Evolutionary conservation across 2,797 vertebrate species (phyloP), one percentile per base, ranked within the genome.

Genomic region (Tinamus major): DNA sequence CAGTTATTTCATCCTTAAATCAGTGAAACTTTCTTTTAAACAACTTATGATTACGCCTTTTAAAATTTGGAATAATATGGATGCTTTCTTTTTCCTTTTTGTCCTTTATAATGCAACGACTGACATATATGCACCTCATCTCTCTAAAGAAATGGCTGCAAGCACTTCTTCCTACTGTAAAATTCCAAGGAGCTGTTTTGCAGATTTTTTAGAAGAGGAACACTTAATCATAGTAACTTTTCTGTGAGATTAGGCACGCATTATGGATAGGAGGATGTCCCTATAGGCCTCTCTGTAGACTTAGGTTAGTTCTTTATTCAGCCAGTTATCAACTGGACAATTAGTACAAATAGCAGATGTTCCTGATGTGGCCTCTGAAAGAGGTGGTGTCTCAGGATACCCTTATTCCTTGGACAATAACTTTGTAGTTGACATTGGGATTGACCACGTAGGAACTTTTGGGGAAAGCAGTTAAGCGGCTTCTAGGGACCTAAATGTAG

Each of bases 11-110:
- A 44, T 95, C 10, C 31, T 92, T 87, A 81, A 70, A 68, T 74
- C 53, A 78, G 8, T 89, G 56, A 58, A 81, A 27, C 67, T 92
- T 92, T 78, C 53, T n/a, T 70, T 83, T 75, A 79, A 88, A 68
- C 85, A n/a, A 33, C 41, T 79, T 69, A 37, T 6, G 64, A 27
- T 64, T 39, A 12, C 39, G 61, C 49, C 2, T 2, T 29, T 85
- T 91, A 78, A 64, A 84, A 71, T 42, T 65, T 44, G 33, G 18
- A 74, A 62, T 42, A 75, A 26, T 71, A 61, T 9, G 49, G 33
- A 23, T 71, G 29, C 39, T 82, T 93, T 20, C 27, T 64, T 87
- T 59, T 53, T 51, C 61, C 39, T n/a, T 79, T 77, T 85, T 55
- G 29, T 37, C 11, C 33, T 13, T 78, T 76, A 3, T 1, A 78